Conservation (phyloP, 2,888 invertebrate genomes). For the Anticlea derivata region DNA sequence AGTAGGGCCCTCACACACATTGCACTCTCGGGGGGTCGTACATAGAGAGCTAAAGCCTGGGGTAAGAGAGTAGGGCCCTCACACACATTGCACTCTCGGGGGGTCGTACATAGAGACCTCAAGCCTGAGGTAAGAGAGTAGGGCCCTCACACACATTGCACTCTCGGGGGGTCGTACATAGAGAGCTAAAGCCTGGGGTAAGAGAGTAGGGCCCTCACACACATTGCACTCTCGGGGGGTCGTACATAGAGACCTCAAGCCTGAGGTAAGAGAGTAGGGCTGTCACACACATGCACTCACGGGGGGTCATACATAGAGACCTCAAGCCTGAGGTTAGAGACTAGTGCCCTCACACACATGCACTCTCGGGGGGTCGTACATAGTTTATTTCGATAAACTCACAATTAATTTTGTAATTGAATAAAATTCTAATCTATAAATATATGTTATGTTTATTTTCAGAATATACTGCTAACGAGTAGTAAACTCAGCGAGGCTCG, state of each 20-base stretch:
- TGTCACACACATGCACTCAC: slow-evolving; percentile 92
- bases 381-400: too few species aligned
- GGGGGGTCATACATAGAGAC: slow-evolving; percentile 15
- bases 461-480: slow-evolving; percentile 74
- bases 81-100: slow-evolving; percentile 89
- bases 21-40: background rate
- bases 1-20: slow-evolving; percentile 42
- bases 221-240: slow-evolving; percentile 88
- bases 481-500: slow-evolving; percentile 58
- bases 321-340: slow-evolving; percentile 87
- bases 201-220: slow-evolving; percentile 75
- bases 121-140: slow-evolving; percentile 87
- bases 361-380: slow-evolving; percentile 80
- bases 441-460: too few species aligned
- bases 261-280: slow-evolving; percentile 92
- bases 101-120: slow-evolving; percentile 17
- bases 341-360: slow-evolving; percentile 86
- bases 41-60: slow-evolving; percentile 84
- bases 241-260: slow-evolving; percentile 54
- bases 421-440: too few species aligned
- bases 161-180: slow-evolving; percentile 52
- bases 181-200: slow-evolving; percentile 87
- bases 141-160: too few species aligned
- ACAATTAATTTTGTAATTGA: too few species aligned
- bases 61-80: slow-evolving; percentile 78